Evolutionary conservation across 2,888 invertebrate species (phyloP), one percentile per base, ranked within the genome.

Genomic region (Prosapia bicincta): DNA sequence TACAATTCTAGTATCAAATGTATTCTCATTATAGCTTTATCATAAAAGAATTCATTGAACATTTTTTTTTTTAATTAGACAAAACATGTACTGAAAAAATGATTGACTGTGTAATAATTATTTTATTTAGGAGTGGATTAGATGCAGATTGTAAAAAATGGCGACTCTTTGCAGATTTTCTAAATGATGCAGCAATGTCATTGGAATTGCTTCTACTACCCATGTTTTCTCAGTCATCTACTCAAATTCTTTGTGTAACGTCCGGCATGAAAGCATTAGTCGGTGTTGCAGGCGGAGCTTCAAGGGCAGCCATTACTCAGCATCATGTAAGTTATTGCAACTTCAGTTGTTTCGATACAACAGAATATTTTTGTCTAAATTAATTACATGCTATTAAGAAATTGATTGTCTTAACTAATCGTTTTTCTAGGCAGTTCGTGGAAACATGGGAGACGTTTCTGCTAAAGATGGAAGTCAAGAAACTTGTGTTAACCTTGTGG

Each of bases 381-480:
- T n/a, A n/a, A n/a, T n/a, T n/a, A n/a, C n/a, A n/a, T n/a, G n/a
- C n/a, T n/a, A n/a, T n/a, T n/a, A n/a, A n/a, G n/a, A n/a, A n/a
- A n/a, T n/a, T n/a, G n/a, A n/a, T n/a, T n/a, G n/a, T n/a, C n/a
- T 30, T 30, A 6, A 30, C 30, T 6, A 30, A 9, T 54, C 5
- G 76, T 71, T 77, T 75, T 80, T 78, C 1, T 85, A 91, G 87
- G 96, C 98, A 0, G 85, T 94, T 25, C 88, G 91, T 79, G 94
- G 95, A 79, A 98, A 98, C 85, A 89, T 97, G 86, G 98, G 95
- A 0, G 99, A 99, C 86, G 96, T 94, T 7, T 89, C 94, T 0
- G 96, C 97, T 0, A 98, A 98, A 86, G 98, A 99, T 84, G 94
- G 96, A 6, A 97, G 97, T 78, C 99, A 99, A 87, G 99, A 99